phyloP scores from a whole-genome alignment of 2,888 invertebrate species.

The Rotaria magnacalcarata region DNA sequence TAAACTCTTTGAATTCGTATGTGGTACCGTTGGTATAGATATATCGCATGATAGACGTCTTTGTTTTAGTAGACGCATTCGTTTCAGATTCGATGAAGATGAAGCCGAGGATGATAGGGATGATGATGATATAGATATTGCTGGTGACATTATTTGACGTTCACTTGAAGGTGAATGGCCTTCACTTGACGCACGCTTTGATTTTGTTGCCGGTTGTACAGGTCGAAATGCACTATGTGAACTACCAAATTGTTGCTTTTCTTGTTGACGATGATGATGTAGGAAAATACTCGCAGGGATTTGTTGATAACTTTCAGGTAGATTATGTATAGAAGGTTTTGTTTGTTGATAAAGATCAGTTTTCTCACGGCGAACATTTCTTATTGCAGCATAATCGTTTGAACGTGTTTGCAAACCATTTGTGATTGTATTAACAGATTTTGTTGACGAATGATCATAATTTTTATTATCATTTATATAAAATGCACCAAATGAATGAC shows the following conservation, averaged over 20 bases:
- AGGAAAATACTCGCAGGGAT: conserved; percentile 17
- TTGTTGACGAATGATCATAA: not conserved
- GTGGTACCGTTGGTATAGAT: not conserved
- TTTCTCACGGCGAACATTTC: not conserved
- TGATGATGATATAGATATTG: not conserved
- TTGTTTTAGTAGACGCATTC: not conserved
- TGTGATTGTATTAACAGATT: not conserved
- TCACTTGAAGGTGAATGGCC: conserved; percentile 17
- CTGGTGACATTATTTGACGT: not conserved
- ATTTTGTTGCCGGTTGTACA: not conserved
- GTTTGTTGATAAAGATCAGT: not conserved
- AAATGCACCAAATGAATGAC: conserved; percentile 35
- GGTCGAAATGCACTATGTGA: conserved; percentile 33
- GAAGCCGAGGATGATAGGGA: not conserved
- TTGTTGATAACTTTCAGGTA: conserved; percentile 21
- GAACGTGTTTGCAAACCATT: not conserved
- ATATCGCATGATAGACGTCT: conserved; percentile 23
- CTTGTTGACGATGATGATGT: conserved; percentile 26
- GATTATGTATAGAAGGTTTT: not conserved
- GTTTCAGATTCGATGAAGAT: not conserved
- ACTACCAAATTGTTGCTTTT: conserved; percentile 17
- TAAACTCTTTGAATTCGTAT: not conserved
- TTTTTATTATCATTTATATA: not conserved
- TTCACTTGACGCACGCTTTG: conserved; percentile 9
- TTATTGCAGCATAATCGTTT: not conserved